Evolutionary conservation across 2,888 invertebrate genomes (phyloP), one percentile per base, ranked within the genome.

Genomic region (Troilus luridus): DNA sequence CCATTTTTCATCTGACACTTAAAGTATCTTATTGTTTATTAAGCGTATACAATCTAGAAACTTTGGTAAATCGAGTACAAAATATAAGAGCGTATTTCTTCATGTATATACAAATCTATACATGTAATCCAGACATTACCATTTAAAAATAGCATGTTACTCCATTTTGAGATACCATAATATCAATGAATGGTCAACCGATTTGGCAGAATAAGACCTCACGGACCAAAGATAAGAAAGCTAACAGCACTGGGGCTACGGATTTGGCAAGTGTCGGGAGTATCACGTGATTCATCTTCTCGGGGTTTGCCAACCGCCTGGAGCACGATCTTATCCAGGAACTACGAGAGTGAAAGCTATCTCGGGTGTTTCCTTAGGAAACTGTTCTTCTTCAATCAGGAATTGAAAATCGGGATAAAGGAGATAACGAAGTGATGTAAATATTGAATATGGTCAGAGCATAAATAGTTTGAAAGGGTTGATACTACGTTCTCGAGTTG

Each of bases 291-390:
- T 77, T 8, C 72, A 41, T 77, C 72, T 27, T 41, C 17, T 41
- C 27, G 27, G 41, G 27, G 72, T 77, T 77, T 77, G 41, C 27
- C 72, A 77, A 77, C 41, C 17, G 41, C 27, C 12, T 41, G 41
- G 27, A 77, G 72, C 72, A 77, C 72, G 72, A 77, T 77, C 72
- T 24, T 6, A 67, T 7, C 67, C 24, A 10, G 64, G 64, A 77
- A 77, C 72, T 41, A 77, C 72, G 41, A 41, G 27, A 77, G 72
- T 77, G 72, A 77, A 77, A 77, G 72, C 72, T 41, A 77, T 77
- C 17, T 77, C 72, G 6, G 41, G 41, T 10, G 17, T 77, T 77
- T 27, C 72, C 27, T 77, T 77, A 77, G 41, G 72, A 41, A 77
- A 27, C 17, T 21, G 27, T 41, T 17, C 8, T 11, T 3, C 27